phyloP scores from a whole-genome alignment of 2,888 invertebrate genomes.

The Apocheima hispidaria region DNA sequence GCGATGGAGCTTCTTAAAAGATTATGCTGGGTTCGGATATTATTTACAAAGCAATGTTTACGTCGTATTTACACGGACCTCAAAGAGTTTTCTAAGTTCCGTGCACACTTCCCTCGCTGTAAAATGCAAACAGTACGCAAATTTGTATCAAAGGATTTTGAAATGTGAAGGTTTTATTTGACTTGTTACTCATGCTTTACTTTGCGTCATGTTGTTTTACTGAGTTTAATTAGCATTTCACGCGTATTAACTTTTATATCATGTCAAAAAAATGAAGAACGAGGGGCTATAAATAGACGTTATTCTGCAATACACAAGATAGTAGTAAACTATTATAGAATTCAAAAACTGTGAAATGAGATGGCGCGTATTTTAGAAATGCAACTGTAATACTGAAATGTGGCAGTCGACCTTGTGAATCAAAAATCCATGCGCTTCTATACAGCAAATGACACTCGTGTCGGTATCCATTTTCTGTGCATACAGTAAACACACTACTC shows the following conservation, averaged over 20 bases:
- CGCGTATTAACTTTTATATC: background rate
- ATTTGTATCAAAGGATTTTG: slow-evolving; percentile 4
- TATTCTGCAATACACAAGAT: no score
- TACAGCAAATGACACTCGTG: no score
- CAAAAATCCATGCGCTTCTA: no score
- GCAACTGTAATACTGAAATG: no score
- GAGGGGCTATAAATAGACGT: no score
- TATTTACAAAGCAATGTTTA: slow-evolving; percentile 33
- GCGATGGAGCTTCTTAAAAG: slow-evolving; percentile 21
- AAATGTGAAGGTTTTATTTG: background rate
- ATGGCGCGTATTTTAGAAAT: no score
- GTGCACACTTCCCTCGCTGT: slow-evolving; percentile 2
- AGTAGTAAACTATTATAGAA: no score
- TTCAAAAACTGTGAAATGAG: no score
- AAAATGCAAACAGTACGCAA: slow-evolving; percentile 12
- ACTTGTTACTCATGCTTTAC: background rate
- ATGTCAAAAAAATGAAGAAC: no score
- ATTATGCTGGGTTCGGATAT: slow-evolving; percentile 25
- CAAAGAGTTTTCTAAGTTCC: slow-evolving; percentile 27
- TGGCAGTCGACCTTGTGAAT: no score
- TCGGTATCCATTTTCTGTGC: no score
- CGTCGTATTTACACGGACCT: slow-evolving; percentile 25
- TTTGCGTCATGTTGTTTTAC: background rate
- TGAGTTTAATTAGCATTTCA: background rate
- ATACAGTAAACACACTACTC: no score